Conservation (phyloP, 2,888 invertebrate genomes). For the Elaeidobius kamerunicus region DNA sequence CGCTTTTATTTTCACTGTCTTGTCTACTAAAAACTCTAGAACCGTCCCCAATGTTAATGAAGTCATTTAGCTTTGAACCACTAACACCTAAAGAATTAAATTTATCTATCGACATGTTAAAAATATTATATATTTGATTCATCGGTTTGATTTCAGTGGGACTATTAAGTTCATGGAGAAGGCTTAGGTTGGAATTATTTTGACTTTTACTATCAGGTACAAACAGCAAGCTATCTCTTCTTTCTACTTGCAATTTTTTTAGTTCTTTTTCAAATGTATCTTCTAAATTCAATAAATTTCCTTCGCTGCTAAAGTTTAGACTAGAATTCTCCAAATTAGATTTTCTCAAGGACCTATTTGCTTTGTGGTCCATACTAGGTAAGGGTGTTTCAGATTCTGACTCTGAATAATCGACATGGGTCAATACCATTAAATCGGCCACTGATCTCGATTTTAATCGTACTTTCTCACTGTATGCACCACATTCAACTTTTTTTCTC, state of each 20-base stretch:
- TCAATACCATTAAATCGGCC: slow-evolving; percentile 64
- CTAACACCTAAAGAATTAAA: slow-evolving; percentile 36
- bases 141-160: slow-evolving; percentile 44
- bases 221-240: slow-evolving; percentile 49
- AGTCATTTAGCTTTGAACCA: slow-evolving; percentile 15
- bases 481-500: slow-evolving; percentile 58
- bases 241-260: slow-evolving; percentile 51
- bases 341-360: slow-evolving; percentile 40
- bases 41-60: slow-evolving; percentile 19
- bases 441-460: slow-evolving; percentile 65
- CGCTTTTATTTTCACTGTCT: slow-evolving; percentile 27
- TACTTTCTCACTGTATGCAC: slow-evolving; percentile 60
- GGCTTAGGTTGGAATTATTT: slow-evolving; percentile 30
- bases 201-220: slow-evolving; percentile 47
- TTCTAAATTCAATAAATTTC: slow-evolving; percentile 54
- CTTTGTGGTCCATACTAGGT: slow-evolving; percentile 48
- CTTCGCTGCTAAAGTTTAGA: slow-evolving; percentile 55
- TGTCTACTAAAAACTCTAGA: slow-evolving; percentile 20
- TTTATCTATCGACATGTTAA: slow-evolving; percentile 47
- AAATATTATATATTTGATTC: slow-evolving; percentile 48
- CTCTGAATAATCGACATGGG: slow-evolving; percentile 62
- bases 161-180: slow-evolving; percentile 42
- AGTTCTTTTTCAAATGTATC: slow-evolving; percentile 57
- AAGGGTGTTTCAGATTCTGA: slow-evolving; percentile 56
- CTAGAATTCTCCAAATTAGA: slow-evolving; percentile 44